Percentiles rank a stretch among this genome's conserved stretches.
Conservation (phyloP, 2,888 invertebrate genomes). For the Brachypterus glaber region DNA sequence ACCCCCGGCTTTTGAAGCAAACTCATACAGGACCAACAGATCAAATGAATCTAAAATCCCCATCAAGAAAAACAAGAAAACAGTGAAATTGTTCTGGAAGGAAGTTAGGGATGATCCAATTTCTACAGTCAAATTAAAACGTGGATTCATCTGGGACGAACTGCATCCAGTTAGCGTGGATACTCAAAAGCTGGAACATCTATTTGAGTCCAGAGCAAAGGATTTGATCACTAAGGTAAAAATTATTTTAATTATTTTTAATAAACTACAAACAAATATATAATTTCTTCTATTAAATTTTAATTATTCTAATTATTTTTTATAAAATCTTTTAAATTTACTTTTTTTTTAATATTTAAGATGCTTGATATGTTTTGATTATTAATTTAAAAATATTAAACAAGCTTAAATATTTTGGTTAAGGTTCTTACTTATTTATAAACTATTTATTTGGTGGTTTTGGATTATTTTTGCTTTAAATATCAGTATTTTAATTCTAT, state of each 20-base stretch:
- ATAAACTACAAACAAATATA: too few species aligned
- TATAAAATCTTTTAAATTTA: too few species aligned
- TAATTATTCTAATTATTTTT: too few species aligned
- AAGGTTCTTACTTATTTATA: too few species aligned
- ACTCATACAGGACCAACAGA: constrained; percentile 28
- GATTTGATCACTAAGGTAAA: constrained; percentile 89
- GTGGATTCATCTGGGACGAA: constrained; percentile 85
- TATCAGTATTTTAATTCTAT: constrained; percentile 12
- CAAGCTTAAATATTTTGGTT: too few species aligned
- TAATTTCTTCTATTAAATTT: too few species aligned
- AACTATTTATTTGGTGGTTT: too few species aligned
- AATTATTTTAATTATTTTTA: too few species aligned
- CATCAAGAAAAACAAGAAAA: constrained; percentile 84
- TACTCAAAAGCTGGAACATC: constrained; percentile 85
- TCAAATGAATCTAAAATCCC: constrained; percentile 41
- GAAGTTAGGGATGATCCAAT: constrained; percentile 77
- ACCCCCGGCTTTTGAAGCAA: constrained; percentile 44
- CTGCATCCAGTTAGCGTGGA: constrained; percentile 77
- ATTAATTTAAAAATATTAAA: too few species aligned
- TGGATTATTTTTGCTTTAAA: too few species aligned
- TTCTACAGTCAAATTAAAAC: constrained; percentile 47
- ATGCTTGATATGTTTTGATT: too few species aligned
- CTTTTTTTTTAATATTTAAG: too few species aligned
- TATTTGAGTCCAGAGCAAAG: constrained; percentile 94
- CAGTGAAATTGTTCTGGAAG: constrained; percentile 96